Conservation (phyloP, 2,113 vertebrate species). For the Proterorhinus semilunaris region DNA sequence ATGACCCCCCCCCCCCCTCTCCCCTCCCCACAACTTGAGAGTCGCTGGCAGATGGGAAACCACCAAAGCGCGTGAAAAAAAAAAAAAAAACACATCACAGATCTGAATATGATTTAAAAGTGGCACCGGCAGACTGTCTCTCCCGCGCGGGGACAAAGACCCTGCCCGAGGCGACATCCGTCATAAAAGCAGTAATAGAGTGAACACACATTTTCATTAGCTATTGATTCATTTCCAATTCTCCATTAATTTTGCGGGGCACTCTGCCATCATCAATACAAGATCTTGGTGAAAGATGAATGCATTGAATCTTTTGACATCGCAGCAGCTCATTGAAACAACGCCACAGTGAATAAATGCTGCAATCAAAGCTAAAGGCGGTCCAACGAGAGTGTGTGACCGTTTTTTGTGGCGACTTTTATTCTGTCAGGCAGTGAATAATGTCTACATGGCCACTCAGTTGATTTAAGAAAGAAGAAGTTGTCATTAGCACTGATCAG, state of each 20-base stretch:
- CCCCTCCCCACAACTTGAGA: conserved; percentile 15
- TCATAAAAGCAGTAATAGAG: conserved; percentile 73
- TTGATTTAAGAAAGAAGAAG: too few species aligned
- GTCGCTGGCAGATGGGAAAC: conserved; percentile 5
- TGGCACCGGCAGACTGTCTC: conserved; percentile 29
- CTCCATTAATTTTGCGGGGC: conserved; percentile 68
- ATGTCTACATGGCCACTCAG: too few species aligned
- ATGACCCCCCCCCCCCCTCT: conserved; percentile 3
- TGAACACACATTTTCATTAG: conserved; percentile 78
- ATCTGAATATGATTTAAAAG: conserved; percentile 42
- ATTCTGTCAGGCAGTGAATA: too few species aligned
- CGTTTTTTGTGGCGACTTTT: too few species aligned
- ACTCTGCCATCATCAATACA: too few species aligned
- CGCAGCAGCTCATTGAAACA: too few species aligned
- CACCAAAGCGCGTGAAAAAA: conserved; percentile 3
- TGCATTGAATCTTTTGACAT: too few species aligned
- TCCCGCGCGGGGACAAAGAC: conserved; percentile 54
- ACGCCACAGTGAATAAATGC: too few species aligned
- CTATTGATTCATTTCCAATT: conserved; percentile 79
- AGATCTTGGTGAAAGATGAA: too few species aligned
- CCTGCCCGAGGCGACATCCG: conserved; percentile 60
- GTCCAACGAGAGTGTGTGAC: too few species aligned
- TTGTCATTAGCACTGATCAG: too few species aligned
- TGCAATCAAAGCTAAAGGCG: too few species aligned
- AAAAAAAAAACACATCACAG: conserved; percentile 32